Percentiles rank a stretch among this genome's conserved stretches.
Conservation (phyloP, 2,888 invertebrate genomes). For the Zaprionus obscuricornis region DNA sequence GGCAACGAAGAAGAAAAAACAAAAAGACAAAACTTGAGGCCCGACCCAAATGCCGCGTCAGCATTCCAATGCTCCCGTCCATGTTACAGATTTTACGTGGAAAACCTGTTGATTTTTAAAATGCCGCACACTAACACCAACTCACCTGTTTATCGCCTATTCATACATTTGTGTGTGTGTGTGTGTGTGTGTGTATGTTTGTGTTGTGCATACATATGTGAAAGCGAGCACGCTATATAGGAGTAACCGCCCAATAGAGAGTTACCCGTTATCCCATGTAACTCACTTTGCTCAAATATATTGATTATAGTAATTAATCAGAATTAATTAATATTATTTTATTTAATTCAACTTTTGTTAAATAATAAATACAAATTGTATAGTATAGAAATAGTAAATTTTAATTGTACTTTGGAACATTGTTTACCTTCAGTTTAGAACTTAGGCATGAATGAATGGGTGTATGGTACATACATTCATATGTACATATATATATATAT, state of each 20-base stretch:
- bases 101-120: slow-evolving; percentile 66
- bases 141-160: slow-evolving; percentile 18
- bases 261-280: background rate
- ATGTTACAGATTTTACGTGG: slow-evolving; percentile 39
- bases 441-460: too few species aligned
- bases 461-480: slow-evolving; percentile 4
- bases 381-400: too few species aligned
- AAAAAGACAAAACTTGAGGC: slow-evolving; percentile 4
- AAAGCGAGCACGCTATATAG: slow-evolving; percentile 38
- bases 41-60: slow-evolving; percentile 50
- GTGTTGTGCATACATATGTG: slow-evolving; percentile 6
- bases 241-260: slow-evolving; percentile 3
- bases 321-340: too few species aligned
- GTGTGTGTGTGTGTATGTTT: slow-evolving; percentile 14
- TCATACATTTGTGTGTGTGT: background rate
- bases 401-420: slow-evolving; percentile 13
- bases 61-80: slow-evolving; percentile 18
- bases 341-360: too few species aligned
- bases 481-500: slow-evolving; percentile 2
- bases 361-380: too few species aligned
- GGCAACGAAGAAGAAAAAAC: too few species aligned
- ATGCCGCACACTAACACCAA: slow-evolving; percentile 34
- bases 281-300: background rate
- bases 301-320: too few species aligned
- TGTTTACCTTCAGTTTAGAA: slow-evolving; percentile 34